Evolutionary conservation across 2,113 vertebrate genomes (phyloP).

Genomic region (Melanerpes aurifrons): DNA sequence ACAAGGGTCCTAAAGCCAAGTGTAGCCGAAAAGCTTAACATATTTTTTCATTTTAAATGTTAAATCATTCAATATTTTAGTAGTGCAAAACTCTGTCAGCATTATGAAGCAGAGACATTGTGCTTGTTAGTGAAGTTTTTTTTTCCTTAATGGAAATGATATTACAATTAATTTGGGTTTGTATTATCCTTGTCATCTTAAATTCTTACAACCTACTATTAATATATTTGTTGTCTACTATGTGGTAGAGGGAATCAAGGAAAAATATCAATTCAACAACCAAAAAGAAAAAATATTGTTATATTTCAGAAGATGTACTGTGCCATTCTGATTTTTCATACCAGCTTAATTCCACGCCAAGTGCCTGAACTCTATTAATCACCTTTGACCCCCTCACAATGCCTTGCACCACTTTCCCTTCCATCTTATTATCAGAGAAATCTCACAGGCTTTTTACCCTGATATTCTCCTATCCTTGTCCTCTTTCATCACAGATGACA

Average conservation of each 20-base stretch:
- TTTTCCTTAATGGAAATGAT: not conserved
- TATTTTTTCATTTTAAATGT: not conserved
- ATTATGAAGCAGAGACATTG: not conserved
- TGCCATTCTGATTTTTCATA: not conserved
- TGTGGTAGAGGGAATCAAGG: too few species aligned
- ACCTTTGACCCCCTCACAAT: not conserved
- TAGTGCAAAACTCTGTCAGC: not conserved
- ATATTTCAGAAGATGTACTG: not conserved
- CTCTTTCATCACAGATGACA: not conserved
- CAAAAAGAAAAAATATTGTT: not conserved
- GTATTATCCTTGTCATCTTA: not conserved
- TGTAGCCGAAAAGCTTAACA: not conserved
- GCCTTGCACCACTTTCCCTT: not conserved
- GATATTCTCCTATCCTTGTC: not conserved
- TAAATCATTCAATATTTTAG: not conserved
- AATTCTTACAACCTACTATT: not conserved
- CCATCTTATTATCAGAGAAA: not conserved
- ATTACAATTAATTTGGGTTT: not conserved
- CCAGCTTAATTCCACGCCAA: not conserved
- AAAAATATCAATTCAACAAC: not conserved
- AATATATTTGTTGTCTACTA: not conserved
- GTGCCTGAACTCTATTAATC: not conserved
- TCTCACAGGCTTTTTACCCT: not conserved
- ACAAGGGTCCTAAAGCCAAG: not conserved
- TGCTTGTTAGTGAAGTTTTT: not conserved